Evolutionary conservation across 92 coral and sea anemone species (phyloP), one percentile per base, ranked within the genome.

Genomic region (Phenganax stokvisi): DNA sequence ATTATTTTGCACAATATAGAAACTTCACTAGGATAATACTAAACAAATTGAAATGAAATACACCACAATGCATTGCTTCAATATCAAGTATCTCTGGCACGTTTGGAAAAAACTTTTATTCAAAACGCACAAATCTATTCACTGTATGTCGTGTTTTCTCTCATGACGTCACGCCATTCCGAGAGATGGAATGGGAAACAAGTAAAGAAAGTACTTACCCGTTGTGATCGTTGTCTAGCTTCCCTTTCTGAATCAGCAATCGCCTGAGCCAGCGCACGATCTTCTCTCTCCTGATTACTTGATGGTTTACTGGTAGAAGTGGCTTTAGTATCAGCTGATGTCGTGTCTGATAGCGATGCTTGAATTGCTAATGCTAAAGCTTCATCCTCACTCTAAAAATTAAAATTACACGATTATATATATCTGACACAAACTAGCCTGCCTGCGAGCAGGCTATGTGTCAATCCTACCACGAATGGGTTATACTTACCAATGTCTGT

Each of bases 361-460:
- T 96, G 97, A 54, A 96, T 90, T 9, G 99, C 99, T 55, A 90
- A 81, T 30, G 99, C 99, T 44, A 96, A 71, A n/a, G 99, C 97
- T 82, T 96, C 96, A 83, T 96, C 99, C 74, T 94, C 98, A 80
- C 90, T 93, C 98, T 93, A 64, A 57, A 72, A 44, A 68, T 57
- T 27, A 64, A 57, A 57, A 70, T 17, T 0, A 54, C 55, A 78
- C 25, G 25, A 20, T 20, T 20, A 20, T 20, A 20, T 20, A 20
- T 20, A 20, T 20, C 25, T 20, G 25, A 37, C 47, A 5, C 47
- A 37, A 37, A 37, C 47, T 37, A 37, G 0, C 47, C 47, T 1
- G 47, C 47, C 47, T 37, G 47, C 47, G 47, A 37, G 47, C 47
- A 37, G 47, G 47, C 47, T 37, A 37, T 5, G 47, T 37, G 47